Evolutionary conservation across 2,888 invertebrate species (phyloP).

Genomic region (Caenorhabditis virilis): DNA sequence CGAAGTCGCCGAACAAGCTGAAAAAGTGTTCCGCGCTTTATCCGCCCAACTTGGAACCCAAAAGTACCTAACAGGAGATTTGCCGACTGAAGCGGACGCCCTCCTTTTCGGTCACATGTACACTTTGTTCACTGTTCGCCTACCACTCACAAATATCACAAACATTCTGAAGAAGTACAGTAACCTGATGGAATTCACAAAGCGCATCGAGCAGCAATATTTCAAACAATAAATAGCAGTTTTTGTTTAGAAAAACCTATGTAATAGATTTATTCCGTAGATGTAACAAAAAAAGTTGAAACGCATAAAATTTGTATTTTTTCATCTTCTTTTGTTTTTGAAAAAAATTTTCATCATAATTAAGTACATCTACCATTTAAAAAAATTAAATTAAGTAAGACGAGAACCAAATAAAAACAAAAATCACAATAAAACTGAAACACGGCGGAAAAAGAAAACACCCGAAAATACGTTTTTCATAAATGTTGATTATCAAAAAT

Average conservation of each 20-base stretch:
- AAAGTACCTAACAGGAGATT: constrained; percentile 77
- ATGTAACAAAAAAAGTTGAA: too few relatives aligned
- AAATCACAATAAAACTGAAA: too few relatives aligned
- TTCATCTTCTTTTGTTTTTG: too few relatives aligned
- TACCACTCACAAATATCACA: constrained; percentile 82
- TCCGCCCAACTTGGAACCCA: constrained; percentile 82
- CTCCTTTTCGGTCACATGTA: constrained; percentile 95
- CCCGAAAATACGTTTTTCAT: too few relatives aligned
- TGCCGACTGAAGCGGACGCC: constrained; percentile 87
- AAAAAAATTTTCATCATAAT: too few relatives aligned
- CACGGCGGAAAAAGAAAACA: too few relatives aligned
- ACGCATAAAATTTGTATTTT: too few relatives aligned
- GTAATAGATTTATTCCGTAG: not conserved
- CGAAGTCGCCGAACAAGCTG: constrained; percentile 76
- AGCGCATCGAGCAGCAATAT: constrained; percentile 77
- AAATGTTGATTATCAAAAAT: too few relatives aligned
- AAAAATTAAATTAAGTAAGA: too few relatives aligned
- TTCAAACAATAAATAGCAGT: constrained; percentile 39
- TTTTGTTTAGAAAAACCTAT: not conserved
- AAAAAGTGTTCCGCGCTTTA: constrained; percentile 85
- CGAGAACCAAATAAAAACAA: too few relatives aligned
- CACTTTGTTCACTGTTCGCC: constrained; percentile 83
- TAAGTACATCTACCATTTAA: too few relatives aligned
- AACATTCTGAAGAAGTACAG: constrained; percentile 80
- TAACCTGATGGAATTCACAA: constrained; percentile 81